These are phyloP conservation scores for Callyntrura sp. DNA, from an alignment of 2,888 invertebrate genomes.

Conservation along the genomic window DNA sequence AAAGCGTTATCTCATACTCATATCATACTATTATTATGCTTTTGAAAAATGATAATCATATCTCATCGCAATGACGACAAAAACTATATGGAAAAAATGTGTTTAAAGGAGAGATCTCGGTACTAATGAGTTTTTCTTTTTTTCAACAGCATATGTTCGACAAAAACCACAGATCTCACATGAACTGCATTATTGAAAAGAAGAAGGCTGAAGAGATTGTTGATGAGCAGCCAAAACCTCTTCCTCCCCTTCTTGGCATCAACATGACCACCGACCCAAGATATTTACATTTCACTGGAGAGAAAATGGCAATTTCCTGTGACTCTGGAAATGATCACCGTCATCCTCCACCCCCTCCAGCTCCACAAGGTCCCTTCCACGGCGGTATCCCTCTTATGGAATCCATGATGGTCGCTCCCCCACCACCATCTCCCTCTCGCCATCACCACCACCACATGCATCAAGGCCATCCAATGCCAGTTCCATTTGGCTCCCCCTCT, in stretches of 20 bases:
- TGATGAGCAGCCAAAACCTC: slow-evolving; percentile 90
- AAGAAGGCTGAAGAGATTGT: slow-evolving; percentile 93
- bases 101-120: no score
- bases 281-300: slow-evolving; percentile 91
- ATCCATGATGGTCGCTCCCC: slow-evolving; percentile 26
- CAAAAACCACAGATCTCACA: slow-evolving; percentile 89
- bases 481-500: slow-evolving; percentile 70
- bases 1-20: no score
- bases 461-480: slow-evolving; percentile 56
- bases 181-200: slow-evolving; percentile 96
- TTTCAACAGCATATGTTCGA: slow-evolving; percentile 86
- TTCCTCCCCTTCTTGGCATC: slow-evolving; percentile 89
- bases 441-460: slow-evolving; percentile 67
- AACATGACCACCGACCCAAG: slow-evolving; percentile 91
- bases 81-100: no score
- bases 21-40: no score
- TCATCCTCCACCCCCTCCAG: slow-evolving; percentile 84
- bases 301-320: slow-evolving; percentile 95
- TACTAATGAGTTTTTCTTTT: neutral
- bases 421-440: slow-evolving; percentile 47
- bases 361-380: slow-evolving; percentile 25
- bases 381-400: slow-evolving; percentile 51
- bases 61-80: no score
- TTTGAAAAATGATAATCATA: no score
- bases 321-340: slow-evolving; percentile 92